These are phyloP conservation scores for Meleagris gallopavo DNA, from an alignment of 2,113 vertebrate genomes.

Conservation along the genomic window DNA sequence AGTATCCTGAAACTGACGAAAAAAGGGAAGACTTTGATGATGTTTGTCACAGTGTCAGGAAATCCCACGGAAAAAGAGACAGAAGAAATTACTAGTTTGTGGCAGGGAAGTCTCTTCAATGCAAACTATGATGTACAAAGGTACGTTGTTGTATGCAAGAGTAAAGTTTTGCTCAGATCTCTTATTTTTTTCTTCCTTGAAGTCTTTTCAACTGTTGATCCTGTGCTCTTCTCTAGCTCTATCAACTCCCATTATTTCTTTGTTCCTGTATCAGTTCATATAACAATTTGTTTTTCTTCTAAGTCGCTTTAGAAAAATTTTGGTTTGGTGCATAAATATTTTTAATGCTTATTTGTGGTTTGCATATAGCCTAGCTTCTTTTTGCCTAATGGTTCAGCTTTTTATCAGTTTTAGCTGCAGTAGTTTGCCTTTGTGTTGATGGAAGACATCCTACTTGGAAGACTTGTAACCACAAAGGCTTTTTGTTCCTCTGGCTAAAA, in stretches of 20 bases:
- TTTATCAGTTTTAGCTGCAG: background rate
- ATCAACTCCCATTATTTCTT: background rate
- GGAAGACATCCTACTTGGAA: background rate
- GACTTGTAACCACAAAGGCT: background rate
- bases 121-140: conserved; percentile 96
- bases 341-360: rapidly evolving
- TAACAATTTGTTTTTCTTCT: background rate
- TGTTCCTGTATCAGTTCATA: background rate
- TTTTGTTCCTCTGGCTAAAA: conserved; percentile 17
- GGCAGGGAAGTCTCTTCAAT: conserved; percentile 98
- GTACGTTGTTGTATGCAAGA: conserved; percentile 61
- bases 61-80: conserved; percentile 94
- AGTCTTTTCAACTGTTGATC: background rate
- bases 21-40: conserved; percentile 96
- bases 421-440: background rate
- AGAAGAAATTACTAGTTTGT: conserved; percentile 92
- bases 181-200: background rate
- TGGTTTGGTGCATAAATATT: background rate
- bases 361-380: background rate
- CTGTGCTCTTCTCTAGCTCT: background rate
- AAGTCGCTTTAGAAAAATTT: background rate
- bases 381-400: background rate
- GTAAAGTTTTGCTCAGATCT: background rate
- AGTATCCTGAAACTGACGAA: conserved; percentile 93
- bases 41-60: conserved; percentile 92